Percentiles rank a stretch among this genome's conserved stretches.
Evolutionary conservation across 64 coral and sea anemone genomes (phyloP).

Genomic region (Dendronephthya gigantea): DNA sequence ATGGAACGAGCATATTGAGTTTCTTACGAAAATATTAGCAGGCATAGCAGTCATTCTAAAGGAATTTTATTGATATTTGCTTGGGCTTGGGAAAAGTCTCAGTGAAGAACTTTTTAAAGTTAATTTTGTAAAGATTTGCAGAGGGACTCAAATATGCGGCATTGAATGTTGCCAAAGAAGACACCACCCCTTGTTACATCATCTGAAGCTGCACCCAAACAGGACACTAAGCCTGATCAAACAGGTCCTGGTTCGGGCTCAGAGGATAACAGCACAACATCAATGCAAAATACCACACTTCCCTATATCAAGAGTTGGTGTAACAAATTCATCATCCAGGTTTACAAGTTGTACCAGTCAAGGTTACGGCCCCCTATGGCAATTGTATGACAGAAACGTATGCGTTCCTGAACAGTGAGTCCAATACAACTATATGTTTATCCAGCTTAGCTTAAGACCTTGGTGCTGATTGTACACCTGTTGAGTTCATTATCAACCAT

Average conservation of each 20-base stretch:
- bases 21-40: no score
- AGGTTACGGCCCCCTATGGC: conserved; percentile 18
- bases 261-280: not conserved
- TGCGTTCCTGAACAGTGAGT: conserved; percentile 47
- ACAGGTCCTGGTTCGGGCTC: not conserved
- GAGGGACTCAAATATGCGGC: not conserved
- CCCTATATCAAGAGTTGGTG: not conserved
- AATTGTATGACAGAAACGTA: conserved; percentile 28
- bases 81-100: no score
- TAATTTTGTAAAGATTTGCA: not conserved
- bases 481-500: conserved; percentile 28
- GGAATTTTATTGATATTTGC: no score
- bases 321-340: conserved; percentile 16
- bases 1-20: no score
- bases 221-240: not conserved
- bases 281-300: not conserved
- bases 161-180: not conserved
- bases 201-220: not conserved
- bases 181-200: conserved; percentile 2
- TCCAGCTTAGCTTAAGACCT: conserved; percentile 25
- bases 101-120: no score
- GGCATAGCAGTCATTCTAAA: no score
- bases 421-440: conserved; percentile 38
- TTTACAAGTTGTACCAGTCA: conserved; percentile 63
- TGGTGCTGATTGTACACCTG: not conserved